phyloP scores from a whole-genome alignment of 2,888 invertebrate genomes.

The Acanthosepion esculentum region DNA sequence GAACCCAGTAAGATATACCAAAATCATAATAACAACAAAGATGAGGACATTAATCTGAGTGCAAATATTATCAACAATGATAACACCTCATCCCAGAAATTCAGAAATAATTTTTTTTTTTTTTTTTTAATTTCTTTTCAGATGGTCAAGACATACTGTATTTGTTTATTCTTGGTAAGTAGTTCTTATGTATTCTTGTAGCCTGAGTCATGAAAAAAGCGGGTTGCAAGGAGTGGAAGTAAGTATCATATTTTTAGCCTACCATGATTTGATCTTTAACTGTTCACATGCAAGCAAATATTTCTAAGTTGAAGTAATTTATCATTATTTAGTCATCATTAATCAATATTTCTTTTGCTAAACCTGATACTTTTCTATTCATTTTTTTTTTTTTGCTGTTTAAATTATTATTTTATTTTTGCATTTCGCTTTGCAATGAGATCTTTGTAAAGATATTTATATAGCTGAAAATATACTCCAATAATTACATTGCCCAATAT shows the following conservation, averaged over 20 bases:
- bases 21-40: too few relatives aligned
- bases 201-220: not conserved
- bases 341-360: constrained; percentile 5
- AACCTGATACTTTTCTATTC: not conserved
- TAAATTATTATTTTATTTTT: not conserved
- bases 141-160: not conserved
- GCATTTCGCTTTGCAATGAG: not conserved
- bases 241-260: not conserved
- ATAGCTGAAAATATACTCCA: constrained; percentile 33
- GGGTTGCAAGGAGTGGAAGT: too few relatives aligned
- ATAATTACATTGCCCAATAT: not conserved
- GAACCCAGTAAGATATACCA: too few relatives aligned
- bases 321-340: not conserved
- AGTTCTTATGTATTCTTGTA: not conserved
- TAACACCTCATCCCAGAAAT: too few relatives aligned
- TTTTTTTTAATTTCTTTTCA: not conserved
- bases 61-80: too few relatives aligned
- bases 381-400: not conserved
- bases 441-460: constrained; percentile 10
- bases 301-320: constrained; percentile 14
- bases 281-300: constrained; percentile 23
- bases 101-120: not conserved
- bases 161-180: not conserved
- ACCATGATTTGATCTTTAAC: constrained; percentile 20
- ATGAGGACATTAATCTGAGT: too few relatives aligned